Base-by-base conservation (phyloP, 2,113 vertebrate species). In the Dascyllus trimaculatus region DNA sequence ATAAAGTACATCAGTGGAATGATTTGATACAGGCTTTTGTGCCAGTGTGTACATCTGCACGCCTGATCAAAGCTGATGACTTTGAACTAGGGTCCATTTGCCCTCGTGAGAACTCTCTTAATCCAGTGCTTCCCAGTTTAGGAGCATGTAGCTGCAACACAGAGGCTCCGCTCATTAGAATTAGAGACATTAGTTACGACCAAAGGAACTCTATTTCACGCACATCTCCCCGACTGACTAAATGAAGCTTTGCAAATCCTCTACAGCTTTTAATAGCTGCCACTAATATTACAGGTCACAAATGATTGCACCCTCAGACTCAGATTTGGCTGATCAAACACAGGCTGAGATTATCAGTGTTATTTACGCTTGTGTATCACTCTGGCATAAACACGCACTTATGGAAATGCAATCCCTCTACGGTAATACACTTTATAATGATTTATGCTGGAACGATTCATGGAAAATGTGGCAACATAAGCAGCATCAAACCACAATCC, bases 211-310 rank as follows among this genome's bases (percentile, higher is more conserved):
- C 90, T 92, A 92, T 92, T 90, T 93, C 87, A 92, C 82, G 91
- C 92, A 94, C 90, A 89, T 94, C 82, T 91, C 85, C 80, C 83
- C 80, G 22, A 81, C 78, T 72, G 85, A 89, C 87, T 93, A 92
- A 93, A 94, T 93, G 90, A 89, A 89, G 90, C 89, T 88, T 88
- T 85, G 78, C 91, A 89, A 92, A 93, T 93, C 88, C 86, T 87
- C 86, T 61, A 62, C 87, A 79, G 88, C 85, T 92, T 92, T 92
- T 93, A 93, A 92, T 91, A 93, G 93, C 86, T 78, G 85, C 88
- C 74, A 38, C 90, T 92, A 90, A 91, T 93, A 91, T 91, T 77
- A 82, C 90, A 89, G 90, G 89, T 93, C 92, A 91, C 90, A 85
- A 90, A 82, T 85, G 92, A 88, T 86, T 84, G 88, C 88, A 81